Conservation (phyloP, 2,888 invertebrate species). For the Uropetala carovei region DNA sequence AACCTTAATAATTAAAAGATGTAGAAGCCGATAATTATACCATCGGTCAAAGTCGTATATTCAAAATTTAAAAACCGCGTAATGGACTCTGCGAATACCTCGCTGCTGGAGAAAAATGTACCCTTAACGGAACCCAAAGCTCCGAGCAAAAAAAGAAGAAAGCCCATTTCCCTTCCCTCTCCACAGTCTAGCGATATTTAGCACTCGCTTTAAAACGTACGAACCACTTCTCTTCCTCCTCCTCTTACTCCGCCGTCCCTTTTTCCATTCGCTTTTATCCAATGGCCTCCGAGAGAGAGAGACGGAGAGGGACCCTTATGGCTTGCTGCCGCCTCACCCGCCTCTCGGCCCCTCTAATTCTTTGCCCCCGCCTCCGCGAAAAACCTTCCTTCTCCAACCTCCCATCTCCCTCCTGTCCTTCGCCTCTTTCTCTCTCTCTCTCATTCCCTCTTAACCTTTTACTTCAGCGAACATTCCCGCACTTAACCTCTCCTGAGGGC, state of each 20-base stretch:
- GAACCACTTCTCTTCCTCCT: conserved; percentile 47
- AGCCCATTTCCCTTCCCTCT: conserved; percentile 13
- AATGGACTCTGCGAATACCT: conserved; percentile 48
- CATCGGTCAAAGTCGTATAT: neutral
- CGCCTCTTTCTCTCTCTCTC: conserved; percentile 36
- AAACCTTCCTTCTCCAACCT: neutral
- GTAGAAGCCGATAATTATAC: neutral
- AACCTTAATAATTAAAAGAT: neutral
- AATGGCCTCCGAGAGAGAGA: conserved; percentile 43
- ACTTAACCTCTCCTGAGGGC: conserved; percentile 64
- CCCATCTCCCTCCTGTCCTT: neutral
- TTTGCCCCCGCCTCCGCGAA: conserved; percentile 17
- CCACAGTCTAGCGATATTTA: conserved; percentile 50
- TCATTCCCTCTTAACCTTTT: conserved; percentile 61
- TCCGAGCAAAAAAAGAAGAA: neutral
- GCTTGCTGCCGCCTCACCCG: conserved; percentile 8
- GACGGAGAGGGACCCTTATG: conserved; percentile 40
- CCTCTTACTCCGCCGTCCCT: conserved; percentile 24
- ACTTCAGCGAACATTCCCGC: conserved; percentile 64
- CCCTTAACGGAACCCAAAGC: conserved; percentile 42
- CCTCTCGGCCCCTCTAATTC: conserved; percentile 51
- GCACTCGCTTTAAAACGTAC: conserved; percentile 61
- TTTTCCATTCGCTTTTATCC: conserved; percentile 60
- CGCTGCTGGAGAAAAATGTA: conserved; percentile 35
- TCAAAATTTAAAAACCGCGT: neutral